phyloP scores from a whole-genome alignment of 1,140 invertebrate genomes.

The Lasioglossum baleicum region DNA sequence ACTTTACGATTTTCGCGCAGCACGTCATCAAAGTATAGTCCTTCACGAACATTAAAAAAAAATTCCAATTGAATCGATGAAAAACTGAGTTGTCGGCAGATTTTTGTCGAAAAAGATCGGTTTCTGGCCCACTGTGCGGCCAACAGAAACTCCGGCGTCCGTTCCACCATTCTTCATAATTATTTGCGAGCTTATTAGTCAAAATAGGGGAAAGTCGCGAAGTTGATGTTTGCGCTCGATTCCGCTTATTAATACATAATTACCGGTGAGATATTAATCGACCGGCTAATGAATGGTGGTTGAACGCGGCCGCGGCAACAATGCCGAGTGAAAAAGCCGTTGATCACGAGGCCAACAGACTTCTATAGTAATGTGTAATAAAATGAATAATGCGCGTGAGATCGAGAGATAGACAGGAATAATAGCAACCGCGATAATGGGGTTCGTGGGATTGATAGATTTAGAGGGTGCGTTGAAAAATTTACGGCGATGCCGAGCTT shows the following conservation, averaged over 20 bases:
- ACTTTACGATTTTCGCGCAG: too few species aligned
- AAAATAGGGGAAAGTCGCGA: constrained; percentile 34
- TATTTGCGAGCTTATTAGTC: constrained; percentile 21
- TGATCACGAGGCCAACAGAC: neutral
- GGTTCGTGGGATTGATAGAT: constrained; percentile 11
- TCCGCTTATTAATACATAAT: constrained; percentile 39
- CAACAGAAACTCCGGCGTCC: neutral
- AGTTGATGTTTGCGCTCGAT: constrained; percentile 17
- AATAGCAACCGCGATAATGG: constrained; percentile 14
- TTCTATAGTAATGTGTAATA: constrained; percentile 33
- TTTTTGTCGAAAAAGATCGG: too few species aligned
- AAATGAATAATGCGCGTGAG: constrained; percentile 34
- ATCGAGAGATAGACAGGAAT: constrained; percentile 14
- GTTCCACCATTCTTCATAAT: neutral
- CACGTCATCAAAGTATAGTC: too few species aligned
- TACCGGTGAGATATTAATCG: constrained; percentile 30
- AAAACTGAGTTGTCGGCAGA: too few species aligned
- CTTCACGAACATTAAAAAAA: too few species aligned
- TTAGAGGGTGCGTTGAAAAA: neutral
- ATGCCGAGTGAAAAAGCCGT: constrained; percentile 18
- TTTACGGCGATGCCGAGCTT: neutral
- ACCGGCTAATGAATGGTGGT: constrained; percentile 23
- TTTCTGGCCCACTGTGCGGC: too few species aligned
- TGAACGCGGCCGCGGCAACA: neutral
- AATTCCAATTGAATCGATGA: too few species aligned